Percentiles rank a stretch among this genome's conserved stretches.
These are phyloP conservation scores for Columba livia DNA, from an alignment of 2,113 vertebrate species.

Conservation along the genomic window DNA sequence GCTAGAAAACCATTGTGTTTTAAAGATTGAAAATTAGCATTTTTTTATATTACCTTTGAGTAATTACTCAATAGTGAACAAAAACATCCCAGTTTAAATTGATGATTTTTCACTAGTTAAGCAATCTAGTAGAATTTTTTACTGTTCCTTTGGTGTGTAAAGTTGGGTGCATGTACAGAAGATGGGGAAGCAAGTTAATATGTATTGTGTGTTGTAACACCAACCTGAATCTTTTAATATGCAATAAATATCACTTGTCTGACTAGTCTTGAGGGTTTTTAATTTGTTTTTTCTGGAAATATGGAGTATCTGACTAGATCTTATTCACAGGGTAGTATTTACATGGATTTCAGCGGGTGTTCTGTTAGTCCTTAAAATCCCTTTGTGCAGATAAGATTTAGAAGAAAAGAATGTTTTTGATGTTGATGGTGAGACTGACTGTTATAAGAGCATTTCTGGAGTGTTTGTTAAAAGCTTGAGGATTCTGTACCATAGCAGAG, in stretches of 20 bases:
- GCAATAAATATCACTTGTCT: background rate
- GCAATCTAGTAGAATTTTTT: background rate
- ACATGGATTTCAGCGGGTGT: background rate
- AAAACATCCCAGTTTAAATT: background rate
- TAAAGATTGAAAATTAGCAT: background rate
- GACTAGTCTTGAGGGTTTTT: background rate
- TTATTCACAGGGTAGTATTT: background rate
- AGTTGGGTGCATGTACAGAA: background rate
- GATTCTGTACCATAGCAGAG: background rate
- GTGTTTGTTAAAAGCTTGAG: background rate
- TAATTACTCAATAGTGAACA: background rate
- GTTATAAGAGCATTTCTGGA: background rate
- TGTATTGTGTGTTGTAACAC: background rate
- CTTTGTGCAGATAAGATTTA: background rate
- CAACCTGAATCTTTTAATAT: background rate
- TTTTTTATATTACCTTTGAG: background rate
- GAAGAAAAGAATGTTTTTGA: background rate
- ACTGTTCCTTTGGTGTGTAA: background rate
- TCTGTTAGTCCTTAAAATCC: background rate
- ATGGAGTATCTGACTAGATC: background rate
- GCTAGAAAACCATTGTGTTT: background rate
- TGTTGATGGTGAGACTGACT: background rate
- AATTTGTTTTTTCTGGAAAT: background rate
- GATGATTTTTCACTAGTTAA: background rate
- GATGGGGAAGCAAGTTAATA: background rate